Base-by-base conservation (phyloP, 2,888 invertebrate genomes). In the Chrysomela aeneicollis region DNA sequence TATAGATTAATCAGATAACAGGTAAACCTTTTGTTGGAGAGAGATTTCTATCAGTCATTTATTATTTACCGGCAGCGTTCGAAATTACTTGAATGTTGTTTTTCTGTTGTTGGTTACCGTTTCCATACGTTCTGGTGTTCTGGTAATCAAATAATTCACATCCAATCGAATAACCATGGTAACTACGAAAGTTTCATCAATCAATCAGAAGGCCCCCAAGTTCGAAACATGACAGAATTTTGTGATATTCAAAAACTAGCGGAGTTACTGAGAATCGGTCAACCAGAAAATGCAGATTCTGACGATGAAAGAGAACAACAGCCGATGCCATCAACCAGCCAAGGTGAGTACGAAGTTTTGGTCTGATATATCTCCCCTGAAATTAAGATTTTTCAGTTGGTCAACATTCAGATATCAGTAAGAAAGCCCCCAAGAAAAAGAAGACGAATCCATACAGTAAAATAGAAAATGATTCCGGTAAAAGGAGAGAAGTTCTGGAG, bases 401-500 rank as follows among this genome's bases (percentile, higher is more conserved):
- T 17, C 47, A 37, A 18, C 32, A 54, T 42, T 51, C 22, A 10
- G 46, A 30, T 8, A 52, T 22, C 9, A 18, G 18, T 47, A 35
- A 50, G 63, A 71, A 62, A 68, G 76, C 71, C 81, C 42, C 77
- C 80, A 73, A 78, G 15, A 2, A 50, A 62, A 71, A 63, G 68
- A 76, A 72, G 81, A 35, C 77, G 80, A 73, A 78, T 82, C 73
- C 75, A 76, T 81, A 74, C 84, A 83, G 57, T 30, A 74, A 75
- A 70, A 35, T 75, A 17, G 70, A 72, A 42, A 57, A 35, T 17
- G 61, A 62, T 17, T 37, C 58, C 30, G 85, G 49, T 59, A 67
- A 60, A 64, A 76, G 75, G 9, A 64, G 53, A 55, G 84, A 87
- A 70, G 82, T 83, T 47, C 82, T 84, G 59, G 86, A 87, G 68